Base-by-base conservation (phyloP, 2,113 vertebrate species). In the Tachycineta bicolor region DNA sequence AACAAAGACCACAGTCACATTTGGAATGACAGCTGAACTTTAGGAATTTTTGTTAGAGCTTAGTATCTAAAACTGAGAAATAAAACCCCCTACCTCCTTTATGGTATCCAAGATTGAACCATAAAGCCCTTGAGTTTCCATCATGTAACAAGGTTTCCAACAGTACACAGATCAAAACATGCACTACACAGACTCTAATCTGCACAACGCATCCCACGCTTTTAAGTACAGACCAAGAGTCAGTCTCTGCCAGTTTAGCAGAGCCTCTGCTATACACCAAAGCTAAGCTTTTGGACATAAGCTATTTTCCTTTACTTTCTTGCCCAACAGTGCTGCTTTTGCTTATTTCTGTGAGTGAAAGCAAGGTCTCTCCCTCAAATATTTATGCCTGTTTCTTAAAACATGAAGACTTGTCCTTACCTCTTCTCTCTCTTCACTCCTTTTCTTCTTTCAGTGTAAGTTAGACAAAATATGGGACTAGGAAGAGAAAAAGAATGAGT, bases 351-450 rank as follows among this genome's bases (percentile, higher is more conserved):
- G 2, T 15, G 22, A 83, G 7, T 16, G 50, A 65, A 80, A 64
- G 25, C 0, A 1, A 28, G 15, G 22, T 26, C 56, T 84, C 81
- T 43, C 80, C n/a, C 75, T 85, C 63, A 33, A 64, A 34, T 50
- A 76, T 29, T 70, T 87, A 65, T 4, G 23, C 31, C n/a, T 67
- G 19, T 52, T 39, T 49, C 78, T 53, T 75, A 78, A 79, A 90
- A 78, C 6, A 68, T 7, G 21, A 89, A 88, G 68, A 63, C 44
- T 83, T 71, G 60, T 65, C 94, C 87, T 95, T 96, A 96, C 94
- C 95, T 95, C 90, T 92, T 91, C 83, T 93, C 82, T 80, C 79
- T 94, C 88, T 95, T 97, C 94, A 95, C 95, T 96, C 94, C 89
- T 95, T 94, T 91, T 96, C 89, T 83, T 95, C 93, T 90, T 85